Evolutionary conservation across 35 echinoderm and acorn worm genomes (phyloP).

Genomic region (Nesometra sesokonis): DNA sequence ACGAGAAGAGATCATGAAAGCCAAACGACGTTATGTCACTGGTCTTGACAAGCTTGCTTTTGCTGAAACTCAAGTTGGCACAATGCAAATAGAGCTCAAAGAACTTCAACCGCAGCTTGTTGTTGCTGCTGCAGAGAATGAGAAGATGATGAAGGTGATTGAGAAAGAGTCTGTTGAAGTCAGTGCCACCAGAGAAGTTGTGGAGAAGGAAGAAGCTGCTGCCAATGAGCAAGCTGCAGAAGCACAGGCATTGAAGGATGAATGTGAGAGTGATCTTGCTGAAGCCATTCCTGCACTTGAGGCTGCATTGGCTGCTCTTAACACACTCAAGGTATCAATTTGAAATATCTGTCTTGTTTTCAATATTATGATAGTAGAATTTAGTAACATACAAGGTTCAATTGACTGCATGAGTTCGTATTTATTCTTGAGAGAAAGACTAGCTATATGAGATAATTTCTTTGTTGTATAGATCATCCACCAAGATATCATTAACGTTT

Average conservation of each 20-base stretch:
- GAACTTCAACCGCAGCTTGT: slow-evolving; percentile 91
- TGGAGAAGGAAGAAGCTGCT: slow-evolving; percentile 71
- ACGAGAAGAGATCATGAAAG: slow-evolving; percentile 88
- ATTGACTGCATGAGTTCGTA: too few relatives aligned
- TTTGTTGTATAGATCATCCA: too few relatives aligned
- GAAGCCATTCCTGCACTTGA: slow-evolving; percentile 98
- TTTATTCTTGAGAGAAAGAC: too few relatives aligned
- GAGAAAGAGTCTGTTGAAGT: slow-evolving; percentile 94
- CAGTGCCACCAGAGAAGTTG: slow-evolving; percentile 71
- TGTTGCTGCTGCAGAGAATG: slow-evolving; percentile 90
- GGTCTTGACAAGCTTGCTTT: slow-evolving; percentile 90
- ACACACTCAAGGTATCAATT: slow-evolving; percentile 79
- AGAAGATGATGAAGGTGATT: slow-evolving; percentile 98
- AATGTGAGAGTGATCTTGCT: slow-evolving; percentile 98
- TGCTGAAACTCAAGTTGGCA: slow-evolving; percentile 71
- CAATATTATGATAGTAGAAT: too few relatives aligned
- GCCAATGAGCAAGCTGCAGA: slow-evolving; percentile 88
- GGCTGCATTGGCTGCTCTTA: slow-evolving; percentile 84
- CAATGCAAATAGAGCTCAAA: slow-evolving; percentile 74
- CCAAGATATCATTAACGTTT: too few relatives aligned
- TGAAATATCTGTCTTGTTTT: too few relatives aligned
- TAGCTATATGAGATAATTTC: too few relatives aligned
- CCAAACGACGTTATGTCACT: slow-evolving; percentile 77
- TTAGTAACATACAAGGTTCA: too few relatives aligned
- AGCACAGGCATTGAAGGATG: slow-evolving; percentile 91